Evolutionary conservation across 2,888 invertebrate species (phyloP).

Genomic region (Zelleria hepariella): DNA sequence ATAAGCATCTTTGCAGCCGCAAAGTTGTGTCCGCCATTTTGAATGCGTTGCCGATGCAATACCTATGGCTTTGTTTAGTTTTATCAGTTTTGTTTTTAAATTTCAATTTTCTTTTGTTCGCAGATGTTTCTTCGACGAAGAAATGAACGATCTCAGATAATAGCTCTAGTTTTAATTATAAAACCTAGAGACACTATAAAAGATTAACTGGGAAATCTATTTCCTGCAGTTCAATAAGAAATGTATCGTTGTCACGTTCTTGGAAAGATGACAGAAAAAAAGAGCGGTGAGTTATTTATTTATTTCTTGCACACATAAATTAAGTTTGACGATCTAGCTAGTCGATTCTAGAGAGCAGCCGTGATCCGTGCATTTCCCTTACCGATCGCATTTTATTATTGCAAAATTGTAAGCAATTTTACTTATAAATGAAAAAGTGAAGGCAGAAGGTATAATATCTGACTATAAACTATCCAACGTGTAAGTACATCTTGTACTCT

Average conservation of each 20-base stretch:
- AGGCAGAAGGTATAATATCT: too few relatives aligned
- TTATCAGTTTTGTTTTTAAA: background rate
- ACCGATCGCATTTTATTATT: too few relatives aligned
- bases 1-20: too few relatives aligned
- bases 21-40: too few relatives aligned
- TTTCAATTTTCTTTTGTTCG: slow-evolving; percentile 25
- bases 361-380: too few relatives aligned
- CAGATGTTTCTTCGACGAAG: slow-evolving; percentile 32
- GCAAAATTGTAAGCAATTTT: too few relatives aligned
- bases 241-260: background rate
- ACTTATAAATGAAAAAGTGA: too few relatives aligned
- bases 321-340: background rate
- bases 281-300: background rate
- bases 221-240: background rate
- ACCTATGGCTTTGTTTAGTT: too few relatives aligned
- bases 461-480: too few relatives aligned
- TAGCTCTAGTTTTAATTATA: slow-evolving; percentile 39
- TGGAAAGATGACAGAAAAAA: background rate
- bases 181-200: slow-evolving; percentile 19
- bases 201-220: slow-evolving; percentile 9
- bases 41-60: too few relatives aligned
- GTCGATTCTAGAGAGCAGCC: too few relatives aligned
- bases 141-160: slow-evolving; percentile 38
- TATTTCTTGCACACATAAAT: background rate
- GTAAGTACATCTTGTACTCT: too few relatives aligned